phyloP scores from a whole-genome alignment of 2,113 vertebrate species.

The Alouatta palliata region DNA sequence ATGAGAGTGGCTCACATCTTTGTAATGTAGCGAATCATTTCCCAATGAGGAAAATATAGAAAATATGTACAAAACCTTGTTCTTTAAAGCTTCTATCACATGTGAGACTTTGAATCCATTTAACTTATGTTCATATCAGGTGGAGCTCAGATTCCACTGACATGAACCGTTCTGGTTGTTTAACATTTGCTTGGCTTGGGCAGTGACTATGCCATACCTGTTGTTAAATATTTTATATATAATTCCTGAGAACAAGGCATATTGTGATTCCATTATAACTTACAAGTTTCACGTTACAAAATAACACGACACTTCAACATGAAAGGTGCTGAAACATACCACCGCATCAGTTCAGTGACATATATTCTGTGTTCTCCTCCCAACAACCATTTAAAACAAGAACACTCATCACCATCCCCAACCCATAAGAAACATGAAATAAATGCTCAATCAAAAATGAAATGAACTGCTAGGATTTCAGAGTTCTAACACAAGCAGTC shows the following conservation, averaged over 20 bases:
- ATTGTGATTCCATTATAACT: conserved; percentile 24
- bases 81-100: background rate
- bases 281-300: conserved; percentile 22
- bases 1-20: background rate
- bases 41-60: background rate
- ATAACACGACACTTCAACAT: conserved; percentile 25
- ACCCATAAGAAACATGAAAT: background rate
- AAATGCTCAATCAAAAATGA: background rate
- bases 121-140: background rate
- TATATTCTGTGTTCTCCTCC: background rate
- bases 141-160: background rate
- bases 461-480: background rate
- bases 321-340: background rate
- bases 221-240: conserved; percentile 19
- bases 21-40: background rate
- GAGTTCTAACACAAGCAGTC: background rate
- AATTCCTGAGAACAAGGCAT: conserved; percentile 11
- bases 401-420: background rate
- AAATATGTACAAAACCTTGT: background rate
- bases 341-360: background rate
- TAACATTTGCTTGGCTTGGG: background rate
- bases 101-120: background rate
- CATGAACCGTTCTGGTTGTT: background rate
- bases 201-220: background rate
- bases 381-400: background rate